These are phyloP conservation scores for Uloborus diversus DNA, from an alignment of 1,140 invertebrate genomes.

Conservation along the genomic window DNA sequence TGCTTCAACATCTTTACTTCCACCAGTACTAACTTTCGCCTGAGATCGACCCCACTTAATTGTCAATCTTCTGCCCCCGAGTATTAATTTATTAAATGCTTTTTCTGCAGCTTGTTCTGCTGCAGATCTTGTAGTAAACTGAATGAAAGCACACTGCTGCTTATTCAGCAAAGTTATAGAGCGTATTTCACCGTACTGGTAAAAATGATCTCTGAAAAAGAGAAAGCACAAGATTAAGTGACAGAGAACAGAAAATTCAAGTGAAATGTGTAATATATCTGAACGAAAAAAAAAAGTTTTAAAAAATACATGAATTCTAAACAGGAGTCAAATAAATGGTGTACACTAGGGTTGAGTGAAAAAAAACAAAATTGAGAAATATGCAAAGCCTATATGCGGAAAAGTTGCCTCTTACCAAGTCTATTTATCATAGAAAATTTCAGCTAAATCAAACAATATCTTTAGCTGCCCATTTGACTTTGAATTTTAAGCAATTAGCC, in stretches of 20 bases:
- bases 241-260: not conserved
- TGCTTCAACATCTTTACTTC: conserved; percentile 60
- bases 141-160: conserved; percentile 98
- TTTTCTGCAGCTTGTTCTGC: conserved; percentile 95
- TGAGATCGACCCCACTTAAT: conserved; percentile 98
- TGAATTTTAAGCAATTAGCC: too few species aligned
- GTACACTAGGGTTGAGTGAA: too few species aligned
- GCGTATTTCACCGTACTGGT: conserved; percentile 99
- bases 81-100: conserved; percentile 94
- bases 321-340: too few species aligned
- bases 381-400: too few species aligned
- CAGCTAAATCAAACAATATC: too few species aligned
- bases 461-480: too few species aligned
- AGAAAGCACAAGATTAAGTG: conserved; percentile 6
- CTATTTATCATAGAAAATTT: too few species aligned
- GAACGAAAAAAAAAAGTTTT: too few species aligned
- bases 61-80: conserved; percentile 85
- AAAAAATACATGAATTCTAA: too few species aligned
- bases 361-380: too few species aligned
- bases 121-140: conserved; percentile 88
- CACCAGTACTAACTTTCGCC: conserved; percentile 69
- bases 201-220: conserved; percentile 83
- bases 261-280: too few species aligned
- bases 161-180: conserved; percentile 89
- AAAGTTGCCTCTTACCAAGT: too few species aligned